These are phyloP conservation scores for Athene noctua DNA, from an alignment of 2,113 vertebrate species.

Conservation along the genomic window DNA sequence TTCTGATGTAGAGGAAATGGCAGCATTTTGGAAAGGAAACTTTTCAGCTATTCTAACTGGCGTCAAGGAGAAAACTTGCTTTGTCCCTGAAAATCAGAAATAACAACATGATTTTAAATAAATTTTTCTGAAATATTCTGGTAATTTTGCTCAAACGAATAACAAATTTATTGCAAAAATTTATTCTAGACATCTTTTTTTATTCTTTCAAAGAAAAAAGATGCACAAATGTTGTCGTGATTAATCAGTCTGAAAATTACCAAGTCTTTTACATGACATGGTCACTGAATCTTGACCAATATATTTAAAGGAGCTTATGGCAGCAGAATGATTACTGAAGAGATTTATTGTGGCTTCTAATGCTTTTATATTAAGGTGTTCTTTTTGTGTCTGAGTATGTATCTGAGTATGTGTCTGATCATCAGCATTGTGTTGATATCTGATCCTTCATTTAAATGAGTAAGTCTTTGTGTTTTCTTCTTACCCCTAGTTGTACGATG, in stretches of 20 bases:
- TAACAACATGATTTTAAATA: background rate
- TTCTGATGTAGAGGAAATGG: background rate
- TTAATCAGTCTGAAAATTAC: background rate
- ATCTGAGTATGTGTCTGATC: background rate
- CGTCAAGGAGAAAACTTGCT: background rate
- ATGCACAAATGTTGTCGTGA: accelerated
- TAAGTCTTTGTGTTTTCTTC: background rate
- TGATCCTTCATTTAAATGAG: background rate
- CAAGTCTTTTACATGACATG: background rate
- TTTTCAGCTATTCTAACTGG: background rate
- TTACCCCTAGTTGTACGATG: slow-evolving; percentile 89
- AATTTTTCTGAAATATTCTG: background rate
- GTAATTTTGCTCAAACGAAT: background rate
- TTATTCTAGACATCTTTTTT: background rate
- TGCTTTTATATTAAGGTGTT: background rate
- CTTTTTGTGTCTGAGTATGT: background rate
- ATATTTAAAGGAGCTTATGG: background rate
- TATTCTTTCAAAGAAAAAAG: background rate
- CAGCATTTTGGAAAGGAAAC: background rate
- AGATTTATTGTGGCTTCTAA: background rate
- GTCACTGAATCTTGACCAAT: background rate
- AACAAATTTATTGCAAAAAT: background rate
- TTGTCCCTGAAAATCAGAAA: background rate
- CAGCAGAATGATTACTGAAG: background rate
- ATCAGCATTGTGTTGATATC: background rate